Evolutionary conservation across 2,797 vertebrate species (phyloP).

Genomic region (Saxicola maurus): DNA sequence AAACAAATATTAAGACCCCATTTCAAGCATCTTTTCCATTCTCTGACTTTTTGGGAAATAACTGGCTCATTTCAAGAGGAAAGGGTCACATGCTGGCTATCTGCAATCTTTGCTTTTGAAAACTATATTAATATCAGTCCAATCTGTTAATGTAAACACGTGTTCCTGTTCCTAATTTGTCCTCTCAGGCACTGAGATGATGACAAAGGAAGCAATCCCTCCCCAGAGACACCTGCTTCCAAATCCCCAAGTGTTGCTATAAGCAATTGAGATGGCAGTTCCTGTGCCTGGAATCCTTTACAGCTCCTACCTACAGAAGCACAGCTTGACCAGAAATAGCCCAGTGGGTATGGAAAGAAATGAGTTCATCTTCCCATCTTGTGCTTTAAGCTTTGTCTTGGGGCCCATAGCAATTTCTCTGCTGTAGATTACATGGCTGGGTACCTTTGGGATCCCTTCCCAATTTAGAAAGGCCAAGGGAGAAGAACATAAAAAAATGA

Average conservation of each 20-base stretch:
- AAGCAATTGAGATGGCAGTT: not conserved
- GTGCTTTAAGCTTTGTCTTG: conserved; percentile 38
- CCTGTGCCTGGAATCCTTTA: not conserved
- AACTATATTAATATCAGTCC: not conserved
- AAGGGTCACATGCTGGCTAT: not conserved
- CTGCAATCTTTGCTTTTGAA: not conserved
- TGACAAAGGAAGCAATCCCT: not conserved
- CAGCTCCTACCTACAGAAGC: not conserved
- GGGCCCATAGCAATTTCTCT: conserved; percentile 2
- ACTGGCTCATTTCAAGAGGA: not conserved
- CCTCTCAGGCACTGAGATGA: not conserved
- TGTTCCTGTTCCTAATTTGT: not conserved
- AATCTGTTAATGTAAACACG: not conserved
- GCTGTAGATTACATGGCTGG: conserved; percentile 10
- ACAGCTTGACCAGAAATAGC: conserved; percentile 9
- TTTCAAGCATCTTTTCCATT: not conserved
- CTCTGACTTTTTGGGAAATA: not conserved
- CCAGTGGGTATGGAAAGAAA: not conserved
- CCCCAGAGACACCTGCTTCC: not conserved
- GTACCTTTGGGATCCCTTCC: conserved; percentile 32
- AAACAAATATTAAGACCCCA: not conserved
- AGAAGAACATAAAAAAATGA: not conserved
- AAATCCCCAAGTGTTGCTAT: not conserved
- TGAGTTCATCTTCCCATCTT: conserved; percentile 14
- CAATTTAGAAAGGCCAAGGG: conserved; percentile 44